phyloP scores from a whole-genome alignment of 30 jellyfish, hydroid and myxozoan genomes.

The Hydractinia symbiolongicarpus region DNA sequence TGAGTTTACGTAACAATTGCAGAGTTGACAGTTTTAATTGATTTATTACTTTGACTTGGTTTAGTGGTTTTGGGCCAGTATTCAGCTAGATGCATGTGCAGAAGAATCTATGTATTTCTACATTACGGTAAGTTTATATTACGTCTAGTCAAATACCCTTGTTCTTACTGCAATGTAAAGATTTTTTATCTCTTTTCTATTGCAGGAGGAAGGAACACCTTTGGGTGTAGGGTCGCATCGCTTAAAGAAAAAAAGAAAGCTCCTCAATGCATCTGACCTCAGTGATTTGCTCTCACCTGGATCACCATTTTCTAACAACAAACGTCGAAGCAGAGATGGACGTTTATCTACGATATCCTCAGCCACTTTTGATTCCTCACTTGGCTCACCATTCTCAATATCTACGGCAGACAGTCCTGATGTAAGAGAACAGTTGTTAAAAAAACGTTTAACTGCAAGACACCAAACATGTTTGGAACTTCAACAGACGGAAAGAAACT shows the following conservation, averaged over 20 bases:
- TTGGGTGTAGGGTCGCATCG: conserved; percentile 43
- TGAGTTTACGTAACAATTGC: neutral
- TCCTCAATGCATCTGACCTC: conserved; percentile 51
- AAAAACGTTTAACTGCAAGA: conserved; percentile 51
- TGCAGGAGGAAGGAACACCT: conserved; percentile 73
- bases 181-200: neutral
- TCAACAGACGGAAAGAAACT: conserved; percentile 90
- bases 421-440: conserved; percentile 43
- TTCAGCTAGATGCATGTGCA: conserved; percentile 97
- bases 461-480: conserved; percentile 77
- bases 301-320: conserved; percentile 62
- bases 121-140: conserved; percentile 46
- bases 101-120: conserved; percentile 81
- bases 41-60: neutral
- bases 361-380: conserved; percentile 80
- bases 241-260: conserved; percentile 50
- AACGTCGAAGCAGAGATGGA: conserved; percentile 74
- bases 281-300: conserved; percentile 88
- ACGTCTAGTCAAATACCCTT: neutral
- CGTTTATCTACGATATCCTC: conserved; percentile 77
- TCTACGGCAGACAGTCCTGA: conserved; percentile 32
- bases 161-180: neutral
- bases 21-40: neutral
- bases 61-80: conserved; percentile 99
- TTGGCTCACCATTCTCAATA: conserved; percentile 60